These are phyloP conservation scores for Prenolepis imparis DNA, from an alignment of 2,888 invertebrate genomes.

Conservation along the genomic window DNA sequence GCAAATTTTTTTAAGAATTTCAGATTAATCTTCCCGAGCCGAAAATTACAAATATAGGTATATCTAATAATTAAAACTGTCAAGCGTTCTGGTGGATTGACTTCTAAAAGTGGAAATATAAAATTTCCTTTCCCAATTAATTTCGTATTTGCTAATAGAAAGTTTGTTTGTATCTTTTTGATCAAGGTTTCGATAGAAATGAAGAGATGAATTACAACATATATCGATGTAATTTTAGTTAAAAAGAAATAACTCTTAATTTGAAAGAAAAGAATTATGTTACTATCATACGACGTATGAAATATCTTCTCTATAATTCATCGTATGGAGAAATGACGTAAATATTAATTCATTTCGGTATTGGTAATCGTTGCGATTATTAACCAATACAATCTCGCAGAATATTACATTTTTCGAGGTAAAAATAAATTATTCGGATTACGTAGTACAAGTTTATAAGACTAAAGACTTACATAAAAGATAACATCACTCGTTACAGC, in stretches of 20 bases:
- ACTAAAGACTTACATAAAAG: slow-evolving; percentile 35
- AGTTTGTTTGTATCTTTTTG: not conserved
- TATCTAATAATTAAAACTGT: not conserved
- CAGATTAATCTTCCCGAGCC: not conserved
- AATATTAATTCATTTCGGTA: slow-evolving; percentile 23
- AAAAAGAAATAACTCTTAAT: not conserved
- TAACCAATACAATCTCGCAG: not conserved
- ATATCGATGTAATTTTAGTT: not conserved
- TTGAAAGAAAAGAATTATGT: not conserved
- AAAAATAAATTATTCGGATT: slow-evolving; percentile 42
- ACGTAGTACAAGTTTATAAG: slow-evolving; percentile 5
- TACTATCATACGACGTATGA: not conserved
- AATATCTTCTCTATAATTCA: slow-evolving; percentile 19
- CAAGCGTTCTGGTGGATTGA: not conserved
- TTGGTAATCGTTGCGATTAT: slow-evolving; percentile 23
- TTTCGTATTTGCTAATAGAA: not conserved
- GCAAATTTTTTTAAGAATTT: not conserved
- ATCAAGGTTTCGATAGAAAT: not conserved
- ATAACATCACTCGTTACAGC: slow-evolving; percentile 42
- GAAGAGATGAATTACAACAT: not conserved
- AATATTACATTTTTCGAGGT: slow-evolving; percentile 22
- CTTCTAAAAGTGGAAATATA: not conserved
- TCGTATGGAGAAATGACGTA: slow-evolving; percentile 8
- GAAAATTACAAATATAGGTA: not conserved
- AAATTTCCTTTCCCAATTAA: not conserved